Percentiles rank a stretch among this genome's conserved stretches.
Conservation (phyloP, 2,888 invertebrate species). For the Megastigmus dorsalis region DNA sequence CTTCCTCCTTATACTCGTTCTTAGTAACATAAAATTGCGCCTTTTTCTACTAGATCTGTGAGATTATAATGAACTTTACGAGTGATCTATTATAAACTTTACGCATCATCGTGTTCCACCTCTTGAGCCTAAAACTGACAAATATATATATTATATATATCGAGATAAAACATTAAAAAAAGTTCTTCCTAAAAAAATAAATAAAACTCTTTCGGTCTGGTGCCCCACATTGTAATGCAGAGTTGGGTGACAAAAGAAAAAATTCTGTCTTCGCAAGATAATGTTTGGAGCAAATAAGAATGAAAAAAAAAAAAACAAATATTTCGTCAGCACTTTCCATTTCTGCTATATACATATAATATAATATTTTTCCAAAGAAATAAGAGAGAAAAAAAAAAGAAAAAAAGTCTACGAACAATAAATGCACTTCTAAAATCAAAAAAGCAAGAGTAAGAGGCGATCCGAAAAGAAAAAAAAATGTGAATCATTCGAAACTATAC, state of each 20-base stretch:
- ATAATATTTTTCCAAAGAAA: conserved; percentile 39
- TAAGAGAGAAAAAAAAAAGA: conserved; percentile 14
- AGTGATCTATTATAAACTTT: conserved; percentile 40
- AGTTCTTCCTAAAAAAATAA: conserved; percentile 31
- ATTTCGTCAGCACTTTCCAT: conserved; percentile 17
- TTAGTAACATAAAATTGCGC: conserved; percentile 50
- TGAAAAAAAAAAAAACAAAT: not conserved
- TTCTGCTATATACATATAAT: conserved; percentile 12
- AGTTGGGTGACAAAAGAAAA: conserved; percentile 1
- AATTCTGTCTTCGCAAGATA: too few species aligned
- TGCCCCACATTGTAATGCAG: conserved; percentile 3
- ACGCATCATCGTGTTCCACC: conserved; percentile 50
- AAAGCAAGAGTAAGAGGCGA: too few species aligned
- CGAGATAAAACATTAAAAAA: conserved; percentile 15
- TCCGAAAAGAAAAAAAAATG: not conserved
- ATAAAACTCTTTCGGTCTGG: conserved; percentile 18
- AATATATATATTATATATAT: conserved; percentile 25
- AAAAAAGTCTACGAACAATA: conserved; percentile 26
- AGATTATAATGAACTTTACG: conserved; percentile 47
- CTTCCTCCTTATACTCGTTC: conserved; percentile 43
- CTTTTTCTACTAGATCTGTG: conserved; percentile 54
- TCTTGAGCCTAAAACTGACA: conserved; percentile 49
- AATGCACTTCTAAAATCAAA: conserved; percentile 31
- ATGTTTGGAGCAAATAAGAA: conserved; percentile 1
- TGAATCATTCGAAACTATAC: conserved; percentile 19